Base-by-base conservation (phyloP, 2,797 vertebrate genomes). In the Aulostomus chinensis region DNA sequence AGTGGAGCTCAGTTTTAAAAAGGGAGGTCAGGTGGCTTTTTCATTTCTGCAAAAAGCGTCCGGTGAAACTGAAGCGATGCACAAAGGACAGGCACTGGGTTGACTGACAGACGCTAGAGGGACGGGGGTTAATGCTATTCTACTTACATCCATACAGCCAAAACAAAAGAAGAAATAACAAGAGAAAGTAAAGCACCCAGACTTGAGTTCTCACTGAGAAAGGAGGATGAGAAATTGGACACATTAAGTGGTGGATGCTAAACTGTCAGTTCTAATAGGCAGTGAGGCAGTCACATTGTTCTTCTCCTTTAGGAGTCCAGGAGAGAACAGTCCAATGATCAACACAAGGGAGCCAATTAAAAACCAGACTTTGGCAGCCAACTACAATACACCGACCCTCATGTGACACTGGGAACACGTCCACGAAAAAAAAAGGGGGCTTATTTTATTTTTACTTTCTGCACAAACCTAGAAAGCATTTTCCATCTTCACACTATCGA, bases 341-440 rank as follows among this genome's bases (percentile, higher is more conserved):
- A 89, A 69, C 89, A 88, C 89, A 87, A 74, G 81, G 91, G 88
- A 90, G 79, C 90, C 88, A 91, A 91, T 91, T 91, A 91, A 87
- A 89, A 83, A 70, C 2, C 62, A 73, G 67, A 75, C 74, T 85
- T 84, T 86, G 89, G 87, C 77, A 81, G 83, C 61, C 57, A 68
- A 77, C 80, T 65, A 62, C 66, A 71, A 81, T 82, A 75, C 40
- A 55, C 80, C 62, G 78, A 78, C 83, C 81, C 82, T 85, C 69
- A 60, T 76, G 76, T 83, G 76, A 87, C 49, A 67, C 65, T 83
- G 73, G 78, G 83, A 85, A 80, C 54, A 57, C 76, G 78, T 80
- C 78, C 83, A 76, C 76, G 67, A 54, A 1, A 3, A 76, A 76
- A 75, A 70, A 10, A 67, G 43, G 32, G 39, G 67, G 58, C 71